phyloP scores from a whole-genome alignment of 2,113 vertebrate species.

The Urocynchramus pylzowi region DNA sequence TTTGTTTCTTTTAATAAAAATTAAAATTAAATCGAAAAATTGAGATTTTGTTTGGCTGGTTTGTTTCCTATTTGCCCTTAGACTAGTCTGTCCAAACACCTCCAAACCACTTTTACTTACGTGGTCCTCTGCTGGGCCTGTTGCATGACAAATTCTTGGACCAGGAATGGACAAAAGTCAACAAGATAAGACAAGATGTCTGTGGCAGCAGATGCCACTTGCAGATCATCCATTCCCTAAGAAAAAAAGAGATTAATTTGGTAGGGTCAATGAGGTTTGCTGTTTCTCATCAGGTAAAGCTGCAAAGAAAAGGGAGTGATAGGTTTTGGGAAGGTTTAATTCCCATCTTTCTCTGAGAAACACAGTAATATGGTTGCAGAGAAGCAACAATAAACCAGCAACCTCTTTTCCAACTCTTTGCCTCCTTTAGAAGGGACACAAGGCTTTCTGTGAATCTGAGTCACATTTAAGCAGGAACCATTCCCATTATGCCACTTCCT shows the following conservation, averaged over 20 bases:
- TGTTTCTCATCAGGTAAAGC: neutral
- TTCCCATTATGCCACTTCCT: neutral
- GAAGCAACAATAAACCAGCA: neutral
- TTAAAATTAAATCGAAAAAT: neutral
- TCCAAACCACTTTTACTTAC: slow-evolving; percentile 71
- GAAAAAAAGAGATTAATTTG: neutral
- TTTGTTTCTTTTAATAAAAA: neutral
- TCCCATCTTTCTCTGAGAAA: neutral
- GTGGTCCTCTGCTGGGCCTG: slow-evolving; percentile 92
- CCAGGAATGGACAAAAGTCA: slow-evolving; percentile 95
- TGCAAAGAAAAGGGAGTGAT: neutral
- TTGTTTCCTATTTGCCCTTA: neutral
- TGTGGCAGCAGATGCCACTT: slow-evolving; percentile 92
- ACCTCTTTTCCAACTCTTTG: neutral
- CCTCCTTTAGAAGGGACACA: neutral
- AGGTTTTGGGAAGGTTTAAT: neutral
- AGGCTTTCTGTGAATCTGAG: neutral
- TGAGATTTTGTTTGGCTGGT: neutral
- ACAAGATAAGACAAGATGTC: slow-evolving; percentile 97
- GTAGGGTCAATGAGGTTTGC: neutral
- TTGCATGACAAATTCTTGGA: slow-evolving; percentile 96
- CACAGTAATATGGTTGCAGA: neutral
- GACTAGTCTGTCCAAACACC: neutral
- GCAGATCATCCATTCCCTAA: slow-evolving; percentile 94
- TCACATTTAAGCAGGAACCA: neutral